phyloP scores from a whole-genome alignment of 2,888 invertebrate genomes.

The Tromatobia lineatoria region DNA sequence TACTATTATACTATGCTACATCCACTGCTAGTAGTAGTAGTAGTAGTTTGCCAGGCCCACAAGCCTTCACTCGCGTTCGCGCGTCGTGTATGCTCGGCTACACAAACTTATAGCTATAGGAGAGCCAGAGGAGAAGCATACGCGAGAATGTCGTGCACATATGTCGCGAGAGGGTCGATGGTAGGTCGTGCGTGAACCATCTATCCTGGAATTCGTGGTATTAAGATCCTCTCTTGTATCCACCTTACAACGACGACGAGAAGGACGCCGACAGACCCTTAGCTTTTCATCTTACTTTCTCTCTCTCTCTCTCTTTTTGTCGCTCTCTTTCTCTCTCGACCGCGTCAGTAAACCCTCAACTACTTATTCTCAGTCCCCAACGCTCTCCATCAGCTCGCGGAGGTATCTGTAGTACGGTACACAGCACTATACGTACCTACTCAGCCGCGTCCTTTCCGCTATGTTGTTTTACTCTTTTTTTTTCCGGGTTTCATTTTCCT shows the following conservation, averaged over 20 bases:
- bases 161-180: constrained; percentile 72
- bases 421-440: constrained; percentile 30
- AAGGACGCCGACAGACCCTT: constrained; percentile 39
- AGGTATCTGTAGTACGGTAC: neutral
- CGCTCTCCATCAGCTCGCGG: constrained; percentile 3
- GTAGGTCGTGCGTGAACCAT: constrained; percentile 77
- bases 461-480: constrained; percentile 41
- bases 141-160: constrained; percentile 69
- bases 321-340: neutral
- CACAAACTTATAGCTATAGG: constrained; percentile 15
- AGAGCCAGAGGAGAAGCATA: neutral
- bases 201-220: constrained; percentile 74
- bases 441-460: constrained; percentile 48
- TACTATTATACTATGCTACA: neutral
- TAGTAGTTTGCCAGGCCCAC: constrained; percentile 31
- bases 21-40: constrained; percentile 11
- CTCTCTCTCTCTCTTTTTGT: neutral
- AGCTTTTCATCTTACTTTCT: constrained; percentile 40
- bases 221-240: constrained; percentile 70
- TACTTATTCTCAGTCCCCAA: constrained; percentile 20
- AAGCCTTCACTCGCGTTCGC: constrained; percentile 36
- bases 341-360: constrained; percentile 33
- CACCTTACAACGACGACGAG: constrained; percentile 26
- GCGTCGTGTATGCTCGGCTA: constrained; percentile 45
- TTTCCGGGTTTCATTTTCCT: constrained; percentile 14